A percentile compares a stretch with the other conserved stretches of the same genome.
Conservation (phyloP, 2,888 invertebrate species). For the Lomographa bimaculata region DNA sequence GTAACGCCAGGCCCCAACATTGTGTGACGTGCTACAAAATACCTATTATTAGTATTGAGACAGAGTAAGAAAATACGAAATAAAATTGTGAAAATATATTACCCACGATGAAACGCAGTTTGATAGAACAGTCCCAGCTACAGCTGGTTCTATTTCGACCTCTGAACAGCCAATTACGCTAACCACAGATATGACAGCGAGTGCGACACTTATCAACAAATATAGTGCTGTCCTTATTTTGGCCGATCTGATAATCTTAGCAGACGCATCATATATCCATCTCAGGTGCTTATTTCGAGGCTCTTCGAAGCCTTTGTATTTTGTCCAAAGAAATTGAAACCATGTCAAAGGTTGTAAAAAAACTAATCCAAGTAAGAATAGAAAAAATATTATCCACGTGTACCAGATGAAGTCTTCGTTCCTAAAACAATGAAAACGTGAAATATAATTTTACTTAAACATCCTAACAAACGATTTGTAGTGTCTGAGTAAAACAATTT, state of each 20-base stretch:
- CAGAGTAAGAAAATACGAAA: slow-evolving; percentile 3
- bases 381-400: slow-evolving; percentile 50
- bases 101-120: slow-evolving; percentile 80
- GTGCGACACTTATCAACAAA: slow-evolving; percentile 85
- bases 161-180: slow-evolving; percentile 82
- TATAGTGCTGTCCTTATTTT: slow-evolving; percentile 86
- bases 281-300: slow-evolving; percentile 81
- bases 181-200: slow-evolving; percentile 86
- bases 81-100: slow-evolving; percentile 35
- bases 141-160: slow-evolving; percentile 44
- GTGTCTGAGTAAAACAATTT: background rate
- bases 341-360: slow-evolving; percentile 88
- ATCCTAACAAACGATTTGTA: too few species aligned
- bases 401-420: slow-evolving; percentile 59
- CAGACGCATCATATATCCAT: slow-evolving; percentile 85
- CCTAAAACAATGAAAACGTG: slow-evolving; percentile 52
- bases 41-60: slow-evolving; percentile 8
- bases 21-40: slow-evolving; percentile 89
- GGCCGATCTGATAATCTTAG: slow-evolving; percentile 85
- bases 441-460: too few species aligned
- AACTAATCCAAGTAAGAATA: slow-evolving; percentile 55
- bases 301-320: slow-evolving; percentile 73
- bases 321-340: slow-evolving; percentile 89
- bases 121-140: slow-evolving; percentile 54
- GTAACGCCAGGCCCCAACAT: slow-evolving; percentile 85